phyloP scores from a whole-genome alignment of 2,113 vertebrate genomes.

The Pachypanchax playfairii region DNA sequence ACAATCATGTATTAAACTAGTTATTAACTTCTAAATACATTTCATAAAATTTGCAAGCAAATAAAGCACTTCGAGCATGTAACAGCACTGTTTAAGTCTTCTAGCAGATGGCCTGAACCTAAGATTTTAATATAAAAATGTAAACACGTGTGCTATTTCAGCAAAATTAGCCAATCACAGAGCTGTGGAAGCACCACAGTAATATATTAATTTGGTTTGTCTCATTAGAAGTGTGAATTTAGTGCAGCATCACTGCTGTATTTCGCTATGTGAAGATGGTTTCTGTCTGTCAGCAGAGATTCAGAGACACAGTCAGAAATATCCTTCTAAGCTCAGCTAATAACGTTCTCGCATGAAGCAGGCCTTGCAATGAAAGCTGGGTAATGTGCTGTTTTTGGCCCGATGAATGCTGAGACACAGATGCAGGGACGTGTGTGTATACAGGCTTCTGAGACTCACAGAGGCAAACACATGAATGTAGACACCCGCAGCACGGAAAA shows the following conservation, averaged over 20 bases:
- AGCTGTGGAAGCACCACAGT: not conserved
- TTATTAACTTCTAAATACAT: too few species aligned
- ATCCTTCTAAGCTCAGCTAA: slow-evolving; percentile 57
- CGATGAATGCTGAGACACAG: slow-evolving; percentile 46
- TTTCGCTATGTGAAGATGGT: slow-evolving; percentile 39
- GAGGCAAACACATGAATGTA: slow-evolving; percentile 21
- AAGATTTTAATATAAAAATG: too few species aligned
- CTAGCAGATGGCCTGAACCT: too few species aligned
- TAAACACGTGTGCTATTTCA: too few species aligned
- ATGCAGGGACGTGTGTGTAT: slow-evolving; percentile 35
- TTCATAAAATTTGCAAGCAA: too few species aligned
- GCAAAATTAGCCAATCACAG: not conserved
- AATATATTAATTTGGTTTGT: slow-evolving; percentile 6
- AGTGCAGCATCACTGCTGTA: slow-evolving; percentile 13
- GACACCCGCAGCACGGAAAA: slow-evolving; percentile 16
- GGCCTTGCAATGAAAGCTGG: slow-evolving; percentile 49
- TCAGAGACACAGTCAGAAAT: slow-evolving; percentile 58
- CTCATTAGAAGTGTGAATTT: slow-evolving; percentile 7
- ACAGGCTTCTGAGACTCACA: slow-evolving; percentile 14
- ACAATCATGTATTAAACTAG: not conserved
- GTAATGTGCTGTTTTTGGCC: slow-evolving; percentile 67
- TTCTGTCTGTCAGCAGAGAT: slow-evolving; percentile 50
- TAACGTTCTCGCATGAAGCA: slow-evolving; percentile 47
- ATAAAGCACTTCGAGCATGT: too few species aligned
- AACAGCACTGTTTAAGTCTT: too few species aligned